These are phyloP conservation scores for Barypeithes pellucidus DNA, from an alignment of 2,888 invertebrate genomes.

Conservation along the genomic window DNA sequence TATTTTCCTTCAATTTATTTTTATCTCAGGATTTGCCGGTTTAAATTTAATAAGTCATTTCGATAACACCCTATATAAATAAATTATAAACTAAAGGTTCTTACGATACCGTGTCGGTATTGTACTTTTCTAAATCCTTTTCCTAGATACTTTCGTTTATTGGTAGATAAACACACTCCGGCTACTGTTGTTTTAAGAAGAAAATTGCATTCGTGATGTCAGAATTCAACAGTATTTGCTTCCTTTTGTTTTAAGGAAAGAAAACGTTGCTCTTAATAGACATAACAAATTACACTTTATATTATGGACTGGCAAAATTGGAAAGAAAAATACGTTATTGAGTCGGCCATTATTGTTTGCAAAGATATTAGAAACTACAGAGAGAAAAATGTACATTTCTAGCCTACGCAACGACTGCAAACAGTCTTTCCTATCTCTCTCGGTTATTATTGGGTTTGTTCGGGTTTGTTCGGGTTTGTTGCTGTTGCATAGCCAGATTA, in stretches of 20 bases:
- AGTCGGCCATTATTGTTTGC: too few species aligned
- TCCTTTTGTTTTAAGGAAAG: constrained; percentile 19
- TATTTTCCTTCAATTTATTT: too few species aligned
- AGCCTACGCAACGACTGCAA: too few species aligned
- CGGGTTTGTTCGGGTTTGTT: too few species aligned
- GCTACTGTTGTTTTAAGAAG: constrained; percentile 36
- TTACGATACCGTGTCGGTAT: constrained; percentile 42
- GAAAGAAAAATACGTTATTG: background rate
- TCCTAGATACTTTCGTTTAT: constrained; percentile 41
- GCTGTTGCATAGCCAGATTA: too few species aligned
- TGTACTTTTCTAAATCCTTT: constrained; percentile 33
- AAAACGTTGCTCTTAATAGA: background rate
- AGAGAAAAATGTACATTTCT: too few species aligned
- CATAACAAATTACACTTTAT: constrained; percentile 8
- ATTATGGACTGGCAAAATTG: background rate
- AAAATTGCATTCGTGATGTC: constrained; percentile 43
- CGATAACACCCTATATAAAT: too few species aligned
- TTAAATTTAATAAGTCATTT: too few species aligned
- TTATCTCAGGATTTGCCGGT: too few species aligned
- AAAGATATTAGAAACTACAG: too few species aligned
- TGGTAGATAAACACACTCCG: constrained; percentile 45
- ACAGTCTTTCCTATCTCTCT: too few species aligned
- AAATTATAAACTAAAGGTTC: constrained; percentile 17
- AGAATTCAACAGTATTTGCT: constrained; percentile 36
- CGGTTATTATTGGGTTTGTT: too few species aligned